Evolutionary conservation across 2,797 vertebrate species (phyloP).

Genomic region (Rhinophrynus dorsalis): DNA sequence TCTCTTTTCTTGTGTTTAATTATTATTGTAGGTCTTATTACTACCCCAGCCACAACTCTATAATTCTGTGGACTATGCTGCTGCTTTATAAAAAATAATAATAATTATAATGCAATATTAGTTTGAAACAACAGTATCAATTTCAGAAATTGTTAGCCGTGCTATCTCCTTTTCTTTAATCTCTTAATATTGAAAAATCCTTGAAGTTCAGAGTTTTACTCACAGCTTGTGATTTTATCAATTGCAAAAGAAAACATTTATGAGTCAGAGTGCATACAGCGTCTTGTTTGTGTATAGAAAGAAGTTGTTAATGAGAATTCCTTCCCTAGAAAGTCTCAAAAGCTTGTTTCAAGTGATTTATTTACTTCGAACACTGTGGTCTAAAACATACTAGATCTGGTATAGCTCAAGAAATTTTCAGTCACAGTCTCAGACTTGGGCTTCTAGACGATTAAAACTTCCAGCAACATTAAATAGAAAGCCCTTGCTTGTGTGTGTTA

Average conservation of each 20-base stretch:
- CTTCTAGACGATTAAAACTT: conserved; percentile 22
- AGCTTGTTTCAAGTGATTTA: conserved; percentile 42
- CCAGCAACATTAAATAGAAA: conserved; percentile 19
- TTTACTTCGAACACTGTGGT: conserved; percentile 46
- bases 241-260: conserved; percentile 49
- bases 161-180: conserved; percentile 19
- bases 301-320: conserved; percentile 49
- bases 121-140: not conserved
- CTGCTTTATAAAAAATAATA: no score
- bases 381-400: conserved; percentile 43
- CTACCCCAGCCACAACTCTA: no score
- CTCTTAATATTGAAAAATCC: conserved; percentile 11
- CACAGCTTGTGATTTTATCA: conserved; percentile 46
- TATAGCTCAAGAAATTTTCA: conserved; percentile 27
- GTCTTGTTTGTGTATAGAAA: conserved; percentile 49
- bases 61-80: no score
- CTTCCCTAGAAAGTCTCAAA: conserved; percentile 30
- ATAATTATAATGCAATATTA: no score
- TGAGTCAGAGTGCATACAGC: conserved; percentile 42
- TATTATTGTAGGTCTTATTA: no score
- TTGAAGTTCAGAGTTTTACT: conserved; percentile 6
- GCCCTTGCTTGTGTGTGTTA: not conserved
- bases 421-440: not conserved
- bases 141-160: conserved; percentile 13
- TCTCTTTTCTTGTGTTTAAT: no score